phyloP scores from a whole-genome alignment of 2,113 vertebrate genomes.

The Pandion haliaetus region DNA sequence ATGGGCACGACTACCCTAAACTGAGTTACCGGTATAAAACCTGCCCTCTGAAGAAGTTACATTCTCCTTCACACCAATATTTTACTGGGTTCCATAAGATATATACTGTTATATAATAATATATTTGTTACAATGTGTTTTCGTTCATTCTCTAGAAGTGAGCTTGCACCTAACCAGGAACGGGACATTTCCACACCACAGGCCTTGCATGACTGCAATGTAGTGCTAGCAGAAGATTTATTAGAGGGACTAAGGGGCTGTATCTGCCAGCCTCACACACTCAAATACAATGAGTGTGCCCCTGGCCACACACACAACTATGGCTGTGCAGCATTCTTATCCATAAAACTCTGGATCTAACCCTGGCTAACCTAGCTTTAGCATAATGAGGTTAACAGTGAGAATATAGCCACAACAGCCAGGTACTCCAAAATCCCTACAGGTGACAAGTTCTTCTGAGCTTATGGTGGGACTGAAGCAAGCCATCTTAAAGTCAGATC shows the following conservation, averaged over 20 bases:
- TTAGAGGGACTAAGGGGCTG: neutral
- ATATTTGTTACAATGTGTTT: neutral
- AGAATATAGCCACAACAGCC: neutral
- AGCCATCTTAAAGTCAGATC: neutral
- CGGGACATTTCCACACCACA: neutral
- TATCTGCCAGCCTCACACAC: neutral
- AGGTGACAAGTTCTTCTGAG: neutral
- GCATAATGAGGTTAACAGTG: neutral
- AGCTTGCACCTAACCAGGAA: neutral
- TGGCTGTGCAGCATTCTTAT: neutral
- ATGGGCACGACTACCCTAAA: neutral
- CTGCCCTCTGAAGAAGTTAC: neutral
- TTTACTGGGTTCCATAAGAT: neutral
- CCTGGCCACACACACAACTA: neutral
- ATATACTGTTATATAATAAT: neutral
- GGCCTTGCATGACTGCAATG: neutral
- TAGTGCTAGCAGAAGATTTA: neutral
- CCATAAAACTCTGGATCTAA: neutral
- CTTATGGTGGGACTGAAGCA: neutral
- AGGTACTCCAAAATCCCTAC: neutral
- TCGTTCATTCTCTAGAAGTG: neutral
- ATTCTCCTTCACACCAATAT: neutral
- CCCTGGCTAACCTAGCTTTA: neutral
- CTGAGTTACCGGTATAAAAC: neutral
- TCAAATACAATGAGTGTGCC: neutral